phyloP scores from a whole-genome alignment of 2,797 vertebrate species.

The Aplochiton taeniatus region DNA sequence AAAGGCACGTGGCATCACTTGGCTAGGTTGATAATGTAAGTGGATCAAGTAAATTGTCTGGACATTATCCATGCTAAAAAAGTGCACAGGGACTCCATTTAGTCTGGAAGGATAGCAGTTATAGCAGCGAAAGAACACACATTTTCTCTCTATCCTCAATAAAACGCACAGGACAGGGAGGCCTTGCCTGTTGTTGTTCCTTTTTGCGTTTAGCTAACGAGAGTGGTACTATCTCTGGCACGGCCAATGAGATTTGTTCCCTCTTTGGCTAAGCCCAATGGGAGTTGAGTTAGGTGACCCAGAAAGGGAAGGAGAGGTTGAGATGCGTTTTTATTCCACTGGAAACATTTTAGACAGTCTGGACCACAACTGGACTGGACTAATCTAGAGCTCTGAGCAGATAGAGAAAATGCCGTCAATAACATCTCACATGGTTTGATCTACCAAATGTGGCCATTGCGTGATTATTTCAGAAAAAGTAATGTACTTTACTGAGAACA shows the following conservation, averaged over 20 bases:
- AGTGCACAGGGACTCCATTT: constrained; percentile 29
- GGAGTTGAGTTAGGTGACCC: constrained; percentile 4
- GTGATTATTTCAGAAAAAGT: too few species aligned
- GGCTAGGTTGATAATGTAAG: constrained; percentile 57
- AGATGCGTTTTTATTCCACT: constrained; percentile 19
- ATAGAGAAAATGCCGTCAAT: not conserved
- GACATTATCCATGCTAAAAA: constrained; percentile 40
- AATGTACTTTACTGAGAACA: not conserved
- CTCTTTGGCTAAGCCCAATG: constrained; percentile 6
- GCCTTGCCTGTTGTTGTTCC: not conserved
- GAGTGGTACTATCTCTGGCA: constrained; percentile 6
- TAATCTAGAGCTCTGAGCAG: not conserved
- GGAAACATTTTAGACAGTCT: constrained; percentile 20
- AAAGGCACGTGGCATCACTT: constrained; percentile 54
- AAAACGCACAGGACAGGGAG: not conserved
- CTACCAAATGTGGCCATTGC: too few species aligned
- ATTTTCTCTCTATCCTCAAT: not conserved
- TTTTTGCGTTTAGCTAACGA: constrained; percentile 1
- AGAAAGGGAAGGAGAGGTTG: not conserved
- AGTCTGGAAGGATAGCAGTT: constrained; percentile 7
- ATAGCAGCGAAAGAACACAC: not conserved
- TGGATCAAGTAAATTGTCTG: constrained; percentile 55
- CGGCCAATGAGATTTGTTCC: constrained; percentile 1
- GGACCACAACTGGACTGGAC: too few species aligned
- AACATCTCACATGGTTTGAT: too few species aligned